Conservation (phyloP, 37 sponge, comb jelly and placozoan genomes). For the Axinella damicornis region DNA sequence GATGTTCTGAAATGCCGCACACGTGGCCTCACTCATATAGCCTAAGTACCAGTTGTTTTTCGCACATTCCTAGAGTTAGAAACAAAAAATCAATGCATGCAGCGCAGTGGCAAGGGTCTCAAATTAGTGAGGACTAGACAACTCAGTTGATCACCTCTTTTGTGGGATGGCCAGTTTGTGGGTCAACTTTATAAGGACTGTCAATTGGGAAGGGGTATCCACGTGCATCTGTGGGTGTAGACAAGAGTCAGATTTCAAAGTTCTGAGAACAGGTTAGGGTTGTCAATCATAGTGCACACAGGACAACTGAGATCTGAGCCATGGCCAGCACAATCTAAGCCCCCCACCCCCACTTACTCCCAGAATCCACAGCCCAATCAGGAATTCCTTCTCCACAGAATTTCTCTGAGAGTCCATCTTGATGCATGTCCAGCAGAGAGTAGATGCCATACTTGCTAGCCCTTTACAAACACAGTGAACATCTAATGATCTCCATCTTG, state of each 20-base stretch:
- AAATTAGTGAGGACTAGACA: neutral
- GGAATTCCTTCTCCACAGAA: constrained; percentile 93
- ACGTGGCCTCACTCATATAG: constrained; percentile 67
- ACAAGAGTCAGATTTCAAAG: too few species aligned
- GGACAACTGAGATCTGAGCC: too few species aligned
- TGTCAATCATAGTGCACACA: too few species aligned
- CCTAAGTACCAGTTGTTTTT: constrained; percentile 71
- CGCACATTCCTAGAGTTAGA: constrained; percentile 64
- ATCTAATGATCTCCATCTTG: neutral
- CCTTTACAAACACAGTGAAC: constrained; percentile 28
- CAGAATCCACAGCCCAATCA: constrained; percentile 86
- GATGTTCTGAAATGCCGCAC: constrained; percentile 79
- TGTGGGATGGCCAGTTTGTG: constrained; percentile 66
- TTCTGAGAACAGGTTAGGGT: too few species aligned
- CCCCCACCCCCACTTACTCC: constrained; percentile 44
- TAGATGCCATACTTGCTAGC: constrained; percentile 79
- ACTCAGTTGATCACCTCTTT: constrained; percentile 19
- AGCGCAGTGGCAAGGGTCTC: too few species aligned
- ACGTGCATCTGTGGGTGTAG: constrained; percentile 65
- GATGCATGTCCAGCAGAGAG: constrained; percentile 93
- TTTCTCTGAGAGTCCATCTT: constrained; percentile 77
- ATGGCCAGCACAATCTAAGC: too few species aligned
- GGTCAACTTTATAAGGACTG: constrained; percentile 53
- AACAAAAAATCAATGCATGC: too few species aligned
- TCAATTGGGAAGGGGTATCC: constrained; percentile 62